Base-by-base conservation (phyloP, 2,888 invertebrate species). In the Philereme transversata region DNA sequence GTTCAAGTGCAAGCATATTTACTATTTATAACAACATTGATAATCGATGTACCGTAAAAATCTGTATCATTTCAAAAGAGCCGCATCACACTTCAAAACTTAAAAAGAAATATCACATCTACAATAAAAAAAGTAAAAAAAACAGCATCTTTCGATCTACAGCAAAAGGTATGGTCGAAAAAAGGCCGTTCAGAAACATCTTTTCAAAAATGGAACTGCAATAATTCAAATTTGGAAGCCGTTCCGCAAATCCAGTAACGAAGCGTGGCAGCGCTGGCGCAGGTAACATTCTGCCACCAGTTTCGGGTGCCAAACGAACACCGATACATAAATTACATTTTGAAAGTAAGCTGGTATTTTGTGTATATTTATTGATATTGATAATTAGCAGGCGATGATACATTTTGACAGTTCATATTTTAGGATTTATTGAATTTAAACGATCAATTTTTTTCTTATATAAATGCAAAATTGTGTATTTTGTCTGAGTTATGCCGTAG, bases 161-260 rank as follows among this genome's bases (percentile, higher is more conserved):
- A 40, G 11, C 40, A 34, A 45, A 50, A 41, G 51, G 22, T 50
- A 54, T 43, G 50, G 53, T 44, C 55, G 36, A 52, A 60, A 55
- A 62, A 43, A 40, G 34, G 22, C 22, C 43, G 36, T 56, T 58
- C 51, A 56, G 57, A 63, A 62, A 62, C 49, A 62, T 61, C 58
- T 57, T 53, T 52, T 68, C 65, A 65, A 70, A 73, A 74, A 73
- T 65, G 69, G 60, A 65, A 62, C 58, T 63, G 75, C 66, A 78
- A 84, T 89, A 88, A 85, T 82, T 89, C 87, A 87, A 86, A 88
- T 84, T 84, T 82, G 83, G 87, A 83, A 82, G 78, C 77, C 76
- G 75, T 73, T 77, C 77, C 79, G 82, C 83, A 88, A 88, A 88
- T 89, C 74, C 74, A 79, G 79, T 90, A 89, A 89, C 87, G 88